These are phyloP conservation scores for Telmatherina bonti DNA, from an alignment of 2,797 vertebrate species.

Conservation along the genomic window DNA sequence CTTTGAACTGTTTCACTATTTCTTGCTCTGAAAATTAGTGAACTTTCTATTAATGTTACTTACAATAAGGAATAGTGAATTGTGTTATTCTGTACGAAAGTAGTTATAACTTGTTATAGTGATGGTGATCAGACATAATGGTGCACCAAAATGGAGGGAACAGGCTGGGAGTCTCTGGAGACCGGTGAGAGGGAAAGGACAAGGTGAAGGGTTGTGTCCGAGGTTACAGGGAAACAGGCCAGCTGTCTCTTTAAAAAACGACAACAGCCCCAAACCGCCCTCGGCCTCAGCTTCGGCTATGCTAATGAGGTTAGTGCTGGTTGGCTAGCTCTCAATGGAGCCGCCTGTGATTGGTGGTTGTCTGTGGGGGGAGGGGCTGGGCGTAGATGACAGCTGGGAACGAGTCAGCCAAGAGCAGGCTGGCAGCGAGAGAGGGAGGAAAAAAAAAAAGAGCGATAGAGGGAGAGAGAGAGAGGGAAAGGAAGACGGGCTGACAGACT, in stretches of 20 bases:
- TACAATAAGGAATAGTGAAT: not conserved
- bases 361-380: conserved; percentile 79
- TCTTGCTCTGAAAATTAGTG: not conserved
- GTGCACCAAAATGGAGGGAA: conserved; percentile 78
- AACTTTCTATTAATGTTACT: not conserved
- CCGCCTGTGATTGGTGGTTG: conserved; percentile 76
- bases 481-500: conserved; percentile 85
- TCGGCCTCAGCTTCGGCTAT: conserved; percentile 72
- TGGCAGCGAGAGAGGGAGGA: conserved; percentile 79
- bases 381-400: conserved; percentile 87
- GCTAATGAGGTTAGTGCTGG: conserved; percentile 84
- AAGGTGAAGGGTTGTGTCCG: conserved; percentile 79
- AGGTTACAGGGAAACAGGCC: conserved; percentile 73
- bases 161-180: conserved; percentile 71
- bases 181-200: conserved; percentile 72
- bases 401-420: conserved; percentile 84
- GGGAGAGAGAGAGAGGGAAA: conserved; percentile 69
- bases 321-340: conserved; percentile 77
- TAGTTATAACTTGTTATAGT: conserved; percentile 14
- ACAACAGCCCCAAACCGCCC: conserved; percentile 79
- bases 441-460: conserved; percentile 76
- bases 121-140: conserved; percentile 55
- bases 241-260: conserved; percentile 88
- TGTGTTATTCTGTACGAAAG: not conserved
- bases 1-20: not conserved